Evolutionary conservation across 2,797 vertebrate genomes (phyloP).

Genomic region (Denticeps clupeoides): DNA sequence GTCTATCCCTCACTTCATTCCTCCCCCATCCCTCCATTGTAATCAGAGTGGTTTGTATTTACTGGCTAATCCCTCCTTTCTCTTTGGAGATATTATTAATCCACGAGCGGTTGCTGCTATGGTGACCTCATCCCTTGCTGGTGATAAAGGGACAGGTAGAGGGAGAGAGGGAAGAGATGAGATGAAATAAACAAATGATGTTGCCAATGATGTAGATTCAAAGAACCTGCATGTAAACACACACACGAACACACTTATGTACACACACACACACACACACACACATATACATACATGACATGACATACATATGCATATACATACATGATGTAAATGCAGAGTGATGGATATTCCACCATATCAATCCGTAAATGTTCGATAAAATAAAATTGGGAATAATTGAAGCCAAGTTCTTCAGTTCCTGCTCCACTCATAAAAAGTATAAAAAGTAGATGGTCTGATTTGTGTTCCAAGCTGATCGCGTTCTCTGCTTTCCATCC

Average conservation of each 20-base stretch:
- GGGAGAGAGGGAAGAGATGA: background rate
- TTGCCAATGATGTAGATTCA: too few relatives aligned
- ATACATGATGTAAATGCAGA: too few relatives aligned
- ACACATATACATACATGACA: too few relatives aligned
- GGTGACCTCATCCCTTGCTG: conserved; percentile 16
- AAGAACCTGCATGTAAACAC: too few relatives aligned
- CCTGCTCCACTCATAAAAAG: background rate
- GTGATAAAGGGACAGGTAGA: background rate
- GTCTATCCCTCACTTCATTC: background rate
- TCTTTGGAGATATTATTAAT: conserved; percentile 25
- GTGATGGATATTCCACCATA: too few relatives aligned
- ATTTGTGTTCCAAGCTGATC: background rate
- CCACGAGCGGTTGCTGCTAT: conserved; percentile 14
- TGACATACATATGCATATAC: too few relatives aligned
- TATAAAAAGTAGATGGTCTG: background rate
- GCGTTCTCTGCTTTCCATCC: background rate
- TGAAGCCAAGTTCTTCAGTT: background rate
- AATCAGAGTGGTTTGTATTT: conserved; percentile 16
- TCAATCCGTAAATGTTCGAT: background rate
- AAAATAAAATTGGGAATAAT: background rate
- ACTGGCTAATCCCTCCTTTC: conserved; percentile 21
- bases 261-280: too few relatives aligned
- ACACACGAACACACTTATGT: too few relatives aligned
- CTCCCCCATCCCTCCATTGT: background rate
- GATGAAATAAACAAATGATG: too few relatives aligned